These are phyloP conservation scores for Phylloscopus trochiloides DNA, from an alignment of 2,113 vertebrate species.

Conservation along the genomic window DNA sequence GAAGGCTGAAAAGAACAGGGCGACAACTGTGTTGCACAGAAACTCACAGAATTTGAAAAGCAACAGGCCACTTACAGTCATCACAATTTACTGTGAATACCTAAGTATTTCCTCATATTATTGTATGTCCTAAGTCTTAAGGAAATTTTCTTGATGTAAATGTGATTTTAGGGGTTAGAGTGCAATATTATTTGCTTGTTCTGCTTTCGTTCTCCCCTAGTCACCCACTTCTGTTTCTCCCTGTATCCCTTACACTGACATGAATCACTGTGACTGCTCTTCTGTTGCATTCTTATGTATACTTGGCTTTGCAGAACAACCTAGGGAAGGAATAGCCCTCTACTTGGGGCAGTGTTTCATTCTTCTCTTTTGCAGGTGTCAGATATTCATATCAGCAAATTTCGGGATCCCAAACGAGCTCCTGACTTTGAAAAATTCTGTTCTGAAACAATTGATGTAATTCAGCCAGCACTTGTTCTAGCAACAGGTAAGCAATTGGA, in stretches of 20 bases:
- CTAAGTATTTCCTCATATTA: neutral
- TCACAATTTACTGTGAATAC: neutral
- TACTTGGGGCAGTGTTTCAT: neutral
- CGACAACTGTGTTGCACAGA: neutral
- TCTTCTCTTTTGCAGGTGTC: constrained; percentile 78
- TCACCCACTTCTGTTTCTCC: neutral
- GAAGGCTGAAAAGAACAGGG: no score
- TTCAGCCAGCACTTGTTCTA: constrained; percentile 89
- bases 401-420: constrained; percentile 82
- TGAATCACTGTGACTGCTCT: neutral
- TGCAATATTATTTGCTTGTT: neutral
- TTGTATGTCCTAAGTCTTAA: neutral
- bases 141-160: neutral
- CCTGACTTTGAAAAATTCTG: constrained; percentile 94
- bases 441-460: constrained; percentile 84
- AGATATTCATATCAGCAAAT: constrained; percentile 94
- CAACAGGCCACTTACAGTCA: neutral
- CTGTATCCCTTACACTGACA: neutral
- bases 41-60: neutral
- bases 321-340: neutral
- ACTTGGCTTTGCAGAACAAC: neutral
- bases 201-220: neutral
- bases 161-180: neutral
- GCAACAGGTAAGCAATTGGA: constrained; percentile 84
- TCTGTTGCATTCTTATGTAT: neutral